Percentiles rank a stretch among this genome's conserved stretches.
Conservation (phyloP, 1,140 invertebrate genomes). For the Euura saliciscinereae region DNA sequence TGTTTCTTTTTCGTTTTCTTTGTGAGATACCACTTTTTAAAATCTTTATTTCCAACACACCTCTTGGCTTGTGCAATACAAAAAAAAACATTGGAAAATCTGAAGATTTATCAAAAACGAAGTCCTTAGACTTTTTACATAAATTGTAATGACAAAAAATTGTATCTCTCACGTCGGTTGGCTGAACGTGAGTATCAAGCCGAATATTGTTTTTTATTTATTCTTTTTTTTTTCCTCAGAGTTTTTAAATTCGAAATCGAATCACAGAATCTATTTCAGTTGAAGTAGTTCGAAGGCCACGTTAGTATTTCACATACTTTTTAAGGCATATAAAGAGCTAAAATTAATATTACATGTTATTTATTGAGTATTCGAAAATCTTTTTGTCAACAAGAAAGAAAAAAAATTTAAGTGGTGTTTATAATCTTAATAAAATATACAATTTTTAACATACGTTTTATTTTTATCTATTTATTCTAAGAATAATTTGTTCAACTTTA, state of each 20-base stretch:
- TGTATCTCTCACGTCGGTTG: background rate
- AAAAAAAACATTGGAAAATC: background rate
- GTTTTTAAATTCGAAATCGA: background rate
- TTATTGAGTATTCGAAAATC: background rate
- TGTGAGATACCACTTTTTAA: no score
- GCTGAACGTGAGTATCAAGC: no score
- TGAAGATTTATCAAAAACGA: background rate
- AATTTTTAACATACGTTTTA: background rate
- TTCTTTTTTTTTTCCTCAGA: background rate
- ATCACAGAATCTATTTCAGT: no score
- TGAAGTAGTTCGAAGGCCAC: background rate
- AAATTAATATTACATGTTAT: background rate
- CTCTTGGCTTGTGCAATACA: background rate
- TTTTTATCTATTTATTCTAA: background rate
- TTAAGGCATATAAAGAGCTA: background rate
- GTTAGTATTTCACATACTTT: background rate
- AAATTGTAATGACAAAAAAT: background rate
- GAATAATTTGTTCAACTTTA: background rate
- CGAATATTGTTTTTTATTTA: background rate
- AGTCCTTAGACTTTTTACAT: background rate
- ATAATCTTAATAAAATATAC: conserved; percentile 1
- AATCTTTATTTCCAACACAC: background rate
- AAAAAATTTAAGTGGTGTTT: background rate
- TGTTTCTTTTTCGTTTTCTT: background rate
- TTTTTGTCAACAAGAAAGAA: background rate